These are phyloP conservation scores for Lasioglossum leucozonium DNA, from an alignment of 2,888 invertebrate species.

Conservation along the genomic window DNA sequence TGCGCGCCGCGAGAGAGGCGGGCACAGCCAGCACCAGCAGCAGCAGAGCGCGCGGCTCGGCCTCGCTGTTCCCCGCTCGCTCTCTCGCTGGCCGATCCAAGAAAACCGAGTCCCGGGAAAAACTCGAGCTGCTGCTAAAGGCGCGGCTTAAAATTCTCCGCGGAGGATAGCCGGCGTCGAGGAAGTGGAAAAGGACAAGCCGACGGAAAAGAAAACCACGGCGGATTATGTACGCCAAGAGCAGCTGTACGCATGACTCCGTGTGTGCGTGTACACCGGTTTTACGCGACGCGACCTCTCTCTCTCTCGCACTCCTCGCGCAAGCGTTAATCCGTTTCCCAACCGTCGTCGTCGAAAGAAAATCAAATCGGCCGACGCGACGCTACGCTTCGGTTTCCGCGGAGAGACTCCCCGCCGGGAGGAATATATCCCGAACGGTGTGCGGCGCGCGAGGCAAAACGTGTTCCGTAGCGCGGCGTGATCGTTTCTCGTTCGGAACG, in stretches of 20 bases:
- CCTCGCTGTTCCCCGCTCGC: too few relatives aligned
- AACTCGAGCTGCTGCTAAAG: conserved; percentile 68
- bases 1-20: conserved; percentile 53
- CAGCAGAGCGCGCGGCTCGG: conserved; percentile 9
- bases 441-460: neutral
- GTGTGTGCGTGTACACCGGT: too few relatives aligned
- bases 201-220: conserved; percentile 42
- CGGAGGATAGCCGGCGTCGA: conserved; percentile 57
- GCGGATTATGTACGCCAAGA: conserved; percentile 40
- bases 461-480: conserved; percentile 3
- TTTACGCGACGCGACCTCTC: too few relatives aligned
- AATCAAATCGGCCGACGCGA: conserved; percentile 26
- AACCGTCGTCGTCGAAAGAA: conserved; percentile 25
- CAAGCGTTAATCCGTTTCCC: neutral
- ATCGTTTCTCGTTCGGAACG: conserved; percentile 11
- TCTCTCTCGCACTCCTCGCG: neutral
- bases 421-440: conserved; percentile 15
- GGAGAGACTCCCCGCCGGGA: neutral
- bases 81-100: conserved; percentile 50
- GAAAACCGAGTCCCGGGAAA: conserved; percentile 67
- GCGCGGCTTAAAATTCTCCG: conserved; percentile 68
- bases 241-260: too few relatives aligned
- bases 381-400: neutral
- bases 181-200: conserved; percentile 33
- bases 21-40: too few relatives aligned